These are phyloP conservation scores for Castor canadensis DNA, from an alignment of 2,113 vertebrate genomes.

Conservation along the genomic window DNA sequence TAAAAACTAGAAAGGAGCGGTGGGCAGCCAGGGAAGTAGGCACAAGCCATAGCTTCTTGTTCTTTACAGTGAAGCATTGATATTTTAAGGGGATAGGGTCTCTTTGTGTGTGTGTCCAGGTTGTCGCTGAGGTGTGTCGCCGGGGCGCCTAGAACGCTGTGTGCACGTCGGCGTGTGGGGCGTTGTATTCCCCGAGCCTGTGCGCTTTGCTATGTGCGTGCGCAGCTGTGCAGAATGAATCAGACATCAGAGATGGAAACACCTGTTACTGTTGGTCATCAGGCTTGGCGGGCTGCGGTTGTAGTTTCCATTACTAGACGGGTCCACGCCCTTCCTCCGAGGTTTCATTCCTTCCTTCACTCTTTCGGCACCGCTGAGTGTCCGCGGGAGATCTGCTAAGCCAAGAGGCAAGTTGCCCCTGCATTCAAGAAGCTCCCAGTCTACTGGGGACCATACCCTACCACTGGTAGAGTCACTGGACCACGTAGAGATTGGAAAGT, in stretches of 20 bases:
- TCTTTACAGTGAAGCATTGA: neutral
- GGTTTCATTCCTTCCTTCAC: neutral
- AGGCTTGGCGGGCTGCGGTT: neutral
- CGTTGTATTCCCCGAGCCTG: neutral
- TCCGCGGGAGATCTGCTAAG: neutral
- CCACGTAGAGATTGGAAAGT: neutral
- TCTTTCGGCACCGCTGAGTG: neutral
- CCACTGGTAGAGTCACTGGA: neutral
- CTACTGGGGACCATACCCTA: neutral
- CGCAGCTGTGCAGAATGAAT: conserved; percentile 50
- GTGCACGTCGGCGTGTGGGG: neutral
- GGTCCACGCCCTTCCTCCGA: neutral
- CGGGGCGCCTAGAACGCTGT: neutral
- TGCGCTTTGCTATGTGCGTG: neutral
- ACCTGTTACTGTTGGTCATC: conserved; percentile 71
- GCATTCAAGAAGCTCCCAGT: neutral
- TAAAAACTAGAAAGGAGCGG: neutral
- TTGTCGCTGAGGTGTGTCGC: conserved; percentile 8
- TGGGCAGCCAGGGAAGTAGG: neutral
- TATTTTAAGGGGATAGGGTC: conserved; percentile 31
- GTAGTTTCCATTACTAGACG: conserved; percentile 19
- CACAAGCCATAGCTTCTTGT: neutral
- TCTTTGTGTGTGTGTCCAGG: neutral
- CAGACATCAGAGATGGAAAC: conserved; percentile 50
- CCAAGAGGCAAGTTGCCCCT: neutral